Evolutionary conservation across 2,888 invertebrate species (phyloP), one percentile per base, ranked within the genome.

Genomic region (Adelognathus sp.): DNA sequence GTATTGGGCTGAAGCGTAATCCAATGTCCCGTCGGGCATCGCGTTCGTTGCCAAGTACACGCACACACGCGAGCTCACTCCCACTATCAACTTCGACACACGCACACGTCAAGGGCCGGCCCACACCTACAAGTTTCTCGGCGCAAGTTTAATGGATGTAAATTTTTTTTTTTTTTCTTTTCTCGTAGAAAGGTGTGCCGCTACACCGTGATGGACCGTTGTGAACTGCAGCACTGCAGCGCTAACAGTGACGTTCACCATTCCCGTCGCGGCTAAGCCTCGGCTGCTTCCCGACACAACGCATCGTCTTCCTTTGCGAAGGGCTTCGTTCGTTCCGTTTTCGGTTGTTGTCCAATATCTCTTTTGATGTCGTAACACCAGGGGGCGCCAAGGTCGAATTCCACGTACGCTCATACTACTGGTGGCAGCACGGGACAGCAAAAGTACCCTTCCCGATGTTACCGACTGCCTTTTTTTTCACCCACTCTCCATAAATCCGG

Each of bases 1-100:
- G 91, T 88, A 86, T 87, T 84, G 83, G 82, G 78, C 82, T 83
- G 82, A 85, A 86, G 86, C 85, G 84, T 83, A 83, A 82, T 81
- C 84, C 86, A 83, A 84, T 75, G 56, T 84, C 84, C 83, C 82
- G 83, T 83, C 82, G 81, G 80, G 82, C 82, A 76, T 79, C 79
- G 74, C 82, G 83, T 77, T 74, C 78, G 79, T 81, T 83, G 76
- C 80, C 73, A 58, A 80, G 81, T 18, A 39, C 39, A 39, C 63
- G 44, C 39, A 39, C 60, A n/a, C 24, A 39, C 60, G 24, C 16
- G n/a, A n/a, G 33, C 31, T 11, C 11, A 11, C 33, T 11, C 41
- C n/a, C n/a, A n/a, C n/a, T n/a, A n/a, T n/a, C n/a, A n/a, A n/a
- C n/a, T n/a, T n/a, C n/a, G n/a, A 1, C 18, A 18, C 18, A 16